Base-by-base conservation (phyloP, 2,888 invertebrate species). In the Drosophila mimica region DNA sequence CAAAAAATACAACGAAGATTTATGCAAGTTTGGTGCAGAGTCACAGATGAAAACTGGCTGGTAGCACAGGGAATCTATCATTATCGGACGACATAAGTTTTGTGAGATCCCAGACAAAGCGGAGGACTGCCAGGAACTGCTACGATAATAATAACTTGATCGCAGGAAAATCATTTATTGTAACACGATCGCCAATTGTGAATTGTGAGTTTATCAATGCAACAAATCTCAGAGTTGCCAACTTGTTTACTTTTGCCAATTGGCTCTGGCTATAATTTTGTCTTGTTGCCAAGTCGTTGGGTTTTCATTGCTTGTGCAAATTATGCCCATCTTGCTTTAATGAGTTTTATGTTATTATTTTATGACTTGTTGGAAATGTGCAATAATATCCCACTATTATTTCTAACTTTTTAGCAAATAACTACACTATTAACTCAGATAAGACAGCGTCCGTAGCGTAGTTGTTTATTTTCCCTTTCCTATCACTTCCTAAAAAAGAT, bases 161-260 rank as follows among this genome's bases (percentile, higher is more conserved):
- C 79, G 74, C 66, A 71, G 78, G 70, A 72, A 90, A 87, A 90
- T 87, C 84, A 87, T 83, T 90, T 87, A 82, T 84, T 89, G 87
- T 87, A 88, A 89, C 89, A 89, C 89, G 90, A 90, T 84, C 76
- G 53, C 53, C 54, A 70, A 68, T 81, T 73, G 70, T 64, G 63
- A 68, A 67, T 57, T 56, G 40, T 51, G 68, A 34, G 68, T 68
- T 57, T 68, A 71, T 70, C 65, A 78, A 81, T 70, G 66, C 66
- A 64, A 63, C 60, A 70, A 74, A 64, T 73, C 51, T 34, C 36
- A 30, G 60, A 49, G 43, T 68, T 57, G 48, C 56, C 59, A 75
- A 61, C 61, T 59, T 74, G 61, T 48, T 64, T 28, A 38, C 28
- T 49, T 31, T 51, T 30, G 33, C 38, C 54, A 64, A 76, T 76